Percentiles rank a stretch among this genome's conserved stretches.
phyloP scores from a whole-genome alignment of 2,113 vertebrate genomes.

The Podarcis muralis region DNA sequence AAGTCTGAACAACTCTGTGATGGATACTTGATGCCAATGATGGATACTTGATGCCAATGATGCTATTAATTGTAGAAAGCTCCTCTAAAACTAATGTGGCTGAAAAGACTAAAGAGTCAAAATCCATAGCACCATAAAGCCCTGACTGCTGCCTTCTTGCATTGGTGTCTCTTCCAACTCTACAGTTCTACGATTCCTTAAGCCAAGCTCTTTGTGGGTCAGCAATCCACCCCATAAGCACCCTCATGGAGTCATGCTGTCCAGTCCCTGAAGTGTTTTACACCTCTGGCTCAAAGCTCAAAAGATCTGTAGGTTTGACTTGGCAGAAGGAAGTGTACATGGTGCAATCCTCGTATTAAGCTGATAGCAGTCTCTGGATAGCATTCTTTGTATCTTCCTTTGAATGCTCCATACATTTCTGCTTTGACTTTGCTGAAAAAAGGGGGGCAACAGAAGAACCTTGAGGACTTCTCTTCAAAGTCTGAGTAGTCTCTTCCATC shows the following conservation, averaged over 20 bases:
- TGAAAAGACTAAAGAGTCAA: fast-evolving
- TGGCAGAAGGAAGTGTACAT: not conserved
- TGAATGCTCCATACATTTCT: not conserved
- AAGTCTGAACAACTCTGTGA: not conserved
- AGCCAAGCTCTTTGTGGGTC: no score
- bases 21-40: not conserved
- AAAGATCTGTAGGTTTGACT: not conserved
- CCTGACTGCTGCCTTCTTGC: not conserved
- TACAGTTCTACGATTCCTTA: not conserved
- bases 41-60: not conserved
- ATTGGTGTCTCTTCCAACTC: no score
- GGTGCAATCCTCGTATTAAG: not conserved
- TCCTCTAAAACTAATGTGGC: not conserved
- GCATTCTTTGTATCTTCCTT: not conserved
- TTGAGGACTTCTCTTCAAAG: not conserved
- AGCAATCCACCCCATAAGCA: not conserved
- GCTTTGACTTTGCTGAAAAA: not conserved
- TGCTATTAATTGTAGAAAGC: fast-evolving
- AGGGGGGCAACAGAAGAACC: not conserved
- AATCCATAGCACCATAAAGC: not conserved
- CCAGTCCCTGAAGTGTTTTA: not conserved
- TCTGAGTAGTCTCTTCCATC: not conserved
- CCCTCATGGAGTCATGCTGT: not conserved
- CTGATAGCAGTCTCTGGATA: not conserved
- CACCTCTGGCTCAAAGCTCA: not conserved